Conservation (phyloP, 92 coral and sea anemone species). For the Actinernus sp. region DNA sequence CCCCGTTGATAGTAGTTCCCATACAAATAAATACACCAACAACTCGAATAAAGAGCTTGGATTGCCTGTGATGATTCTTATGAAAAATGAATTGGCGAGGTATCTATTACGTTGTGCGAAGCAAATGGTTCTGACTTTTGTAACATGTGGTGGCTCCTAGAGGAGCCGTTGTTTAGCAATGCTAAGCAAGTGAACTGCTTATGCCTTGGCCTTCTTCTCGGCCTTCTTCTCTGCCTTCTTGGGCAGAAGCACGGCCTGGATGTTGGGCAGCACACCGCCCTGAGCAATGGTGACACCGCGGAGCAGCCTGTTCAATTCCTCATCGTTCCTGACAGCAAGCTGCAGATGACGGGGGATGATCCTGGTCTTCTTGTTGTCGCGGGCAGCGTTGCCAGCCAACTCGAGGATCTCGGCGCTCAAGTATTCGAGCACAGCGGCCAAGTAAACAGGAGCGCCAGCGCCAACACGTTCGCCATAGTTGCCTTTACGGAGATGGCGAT, state of each 20-base stretch:
- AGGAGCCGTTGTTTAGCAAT: constrained; percentile 27
- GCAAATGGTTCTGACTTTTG: constrained; percentile 12
- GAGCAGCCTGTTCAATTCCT: constrained; percentile 12
- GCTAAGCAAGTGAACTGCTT: constrained; percentile 4
- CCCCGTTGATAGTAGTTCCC: too few species aligned
- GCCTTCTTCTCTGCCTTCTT: constrained; percentile 16
- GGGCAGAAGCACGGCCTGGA: constrained; percentile 19
- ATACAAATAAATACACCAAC: too few species aligned
- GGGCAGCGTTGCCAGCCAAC: constrained; percentile 15
- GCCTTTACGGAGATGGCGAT: constrained; percentile 8
- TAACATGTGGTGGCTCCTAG: constrained; percentile 39
- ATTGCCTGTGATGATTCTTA: too few species aligned
- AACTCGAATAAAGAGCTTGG: too few species aligned
- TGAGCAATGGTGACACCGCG: constrained; percentile 14
- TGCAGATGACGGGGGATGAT: constrained; percentile 10
- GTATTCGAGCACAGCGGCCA: constrained; percentile 10
- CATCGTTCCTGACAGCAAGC: constrained; percentile 10
- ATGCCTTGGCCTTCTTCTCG: too few species aligned
- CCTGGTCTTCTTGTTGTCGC: constrained; percentile 11
- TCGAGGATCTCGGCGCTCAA: constrained; percentile 7
- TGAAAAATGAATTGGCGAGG: too few species aligned
- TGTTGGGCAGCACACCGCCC: constrained; percentile 36
- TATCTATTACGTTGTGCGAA: neutral
- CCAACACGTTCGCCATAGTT: constrained; percentile 7
- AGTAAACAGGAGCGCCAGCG: constrained; percentile 10